Evolutionary conservation across 1,140 invertebrate genomes (phyloP).

Genomic region (Cotesia typhae): DNA sequence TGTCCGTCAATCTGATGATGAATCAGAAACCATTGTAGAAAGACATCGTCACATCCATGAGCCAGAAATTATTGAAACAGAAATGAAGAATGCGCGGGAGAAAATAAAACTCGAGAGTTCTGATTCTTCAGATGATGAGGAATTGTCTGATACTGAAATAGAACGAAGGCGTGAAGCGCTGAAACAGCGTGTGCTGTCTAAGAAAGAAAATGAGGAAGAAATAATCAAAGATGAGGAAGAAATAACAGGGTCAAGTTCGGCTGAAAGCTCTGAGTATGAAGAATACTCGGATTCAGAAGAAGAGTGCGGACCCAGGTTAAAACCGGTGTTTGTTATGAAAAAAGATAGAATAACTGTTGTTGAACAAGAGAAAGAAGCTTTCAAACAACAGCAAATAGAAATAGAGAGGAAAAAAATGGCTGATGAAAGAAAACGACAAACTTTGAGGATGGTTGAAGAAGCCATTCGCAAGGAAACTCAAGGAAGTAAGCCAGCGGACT

Average conservation of each 20-base stretch:
- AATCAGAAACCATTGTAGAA: slow-evolving; percentile 67
- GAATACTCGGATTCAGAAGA: slow-evolving; percentile 92
- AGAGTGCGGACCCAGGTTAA: slow-evolving; percentile 87
- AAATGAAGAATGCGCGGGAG: slow-evolving; percentile 50
- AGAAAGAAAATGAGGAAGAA: slow-evolving; percentile 73
- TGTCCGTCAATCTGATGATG: slow-evolving; percentile 69
- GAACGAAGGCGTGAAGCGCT: slow-evolving; percentile 79
- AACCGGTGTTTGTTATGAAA: slow-evolving; percentile 97
- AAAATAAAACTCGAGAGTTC: slow-evolving; percentile 60
- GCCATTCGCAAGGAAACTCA: slow-evolving; percentile 79
- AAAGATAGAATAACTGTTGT: slow-evolving; percentile 93
- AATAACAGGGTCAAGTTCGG: slow-evolving; percentile 79
- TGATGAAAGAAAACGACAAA: slow-evolving; percentile 78
- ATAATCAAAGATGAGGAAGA: slow-evolving; percentile 77
- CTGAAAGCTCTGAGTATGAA: slow-evolving; percentile 82
- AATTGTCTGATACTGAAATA: slow-evolving; percentile 83
- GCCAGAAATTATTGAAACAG: slow-evolving; percentile 77
- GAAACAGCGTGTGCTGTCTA: slow-evolving; percentile 74
- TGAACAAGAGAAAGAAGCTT: slow-evolving; percentile 89
- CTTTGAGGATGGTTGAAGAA: slow-evolving; percentile 90
- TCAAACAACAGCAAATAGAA: slow-evolving; percentile 81
- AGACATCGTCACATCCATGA: slow-evolving; percentile 74
- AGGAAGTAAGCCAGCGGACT: slow-evolving; percentile 62
- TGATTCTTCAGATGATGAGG: slow-evolving; percentile 74
- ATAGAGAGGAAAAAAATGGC: slow-evolving; percentile 70